Base-by-base conservation (phyloP, 92 coral and sea anemone genomes). In the Palythoa grandiflora region DNA sequence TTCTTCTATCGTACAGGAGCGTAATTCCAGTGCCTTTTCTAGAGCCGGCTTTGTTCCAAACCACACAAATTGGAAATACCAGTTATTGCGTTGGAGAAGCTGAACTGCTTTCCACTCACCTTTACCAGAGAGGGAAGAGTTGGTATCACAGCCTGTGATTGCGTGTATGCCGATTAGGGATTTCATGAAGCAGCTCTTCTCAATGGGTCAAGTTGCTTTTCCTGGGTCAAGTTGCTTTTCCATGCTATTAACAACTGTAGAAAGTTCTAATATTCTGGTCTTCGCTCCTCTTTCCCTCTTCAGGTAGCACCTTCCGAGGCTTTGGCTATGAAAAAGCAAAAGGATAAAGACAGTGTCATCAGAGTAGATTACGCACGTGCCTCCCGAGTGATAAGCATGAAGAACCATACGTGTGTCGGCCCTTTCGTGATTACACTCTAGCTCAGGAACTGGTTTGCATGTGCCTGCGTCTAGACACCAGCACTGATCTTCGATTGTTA, bases 371-470 rank as follows among this genome's bases (percentile, higher is more conserved):
- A 84, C 79, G 61, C 91, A 80, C 77, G 38, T 38, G 17, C 93
- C 88, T 3, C 88, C 81, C 12, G 94, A 93, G 37, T 93, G 96
- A 63, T 75, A 87, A 4, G 91, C 96, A 75, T 93, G 94, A 21
- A 89, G 89, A 53, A 91, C 38, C 74, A 93, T 91, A 40, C 94
- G 86, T 40, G 95, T 92, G 54, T 88, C 88, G 6, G 92, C 92
- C 47, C 89, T 92, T 88, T 92, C 90, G 17, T 81, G 94, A 48
- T 70, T 89, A 47, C 90, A 92, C 91, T 85, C 79, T 17, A 87
- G 61, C 80, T 90, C 95, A 39, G 91, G 89, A 40, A 90, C 93
- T 8, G 36, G 91, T 40, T 84, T 83, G 37, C 44, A 73, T 21
- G 44, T 79, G 8, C 76, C 78, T 3, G 88, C 13, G 44, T 35